Conservation (phyloP, 1,140 invertebrate species). For the Bombus consobrinus region DNA sequence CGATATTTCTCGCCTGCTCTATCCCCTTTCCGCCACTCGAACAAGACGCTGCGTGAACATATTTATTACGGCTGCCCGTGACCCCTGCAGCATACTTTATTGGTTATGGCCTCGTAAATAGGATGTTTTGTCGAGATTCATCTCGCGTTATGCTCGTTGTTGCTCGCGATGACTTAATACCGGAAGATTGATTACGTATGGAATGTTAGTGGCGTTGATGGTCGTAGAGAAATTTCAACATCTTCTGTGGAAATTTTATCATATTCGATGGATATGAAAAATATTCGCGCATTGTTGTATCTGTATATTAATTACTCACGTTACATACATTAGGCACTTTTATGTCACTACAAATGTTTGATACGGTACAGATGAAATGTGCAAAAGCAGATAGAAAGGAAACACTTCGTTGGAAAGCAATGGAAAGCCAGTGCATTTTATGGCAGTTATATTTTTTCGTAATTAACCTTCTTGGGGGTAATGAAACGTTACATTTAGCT, state of each 20-base stretch:
- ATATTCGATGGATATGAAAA: background rate
- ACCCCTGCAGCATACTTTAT: slow-evolving; percentile 8
- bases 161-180: slow-evolving; percentile 8
- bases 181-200: background rate
- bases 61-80: slow-evolving; percentile 19
- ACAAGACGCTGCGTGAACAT: slow-evolving; percentile 18
- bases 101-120: slow-evolving; percentile 15
- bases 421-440: too few relatives aligned
- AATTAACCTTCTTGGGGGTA: too few relatives aligned
- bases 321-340: too few relatives aligned
- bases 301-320: too few relatives aligned
- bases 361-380: too few relatives aligned
- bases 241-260: background rate
- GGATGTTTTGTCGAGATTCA: slow-evolving; percentile 22
- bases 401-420: too few relatives aligned
- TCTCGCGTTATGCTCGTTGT: background rate
- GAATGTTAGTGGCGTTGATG: background rate
- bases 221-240: background rate
- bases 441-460: background rate
- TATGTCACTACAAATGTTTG: too few relatives aligned
- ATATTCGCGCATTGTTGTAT: too few relatives aligned
- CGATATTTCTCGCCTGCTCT: slow-evolving; percentile 41
- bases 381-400: too few relatives aligned
- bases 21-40: slow-evolving; percentile 8
- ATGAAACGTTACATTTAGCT: background rate